Evolutionary conservation across 1,140 invertebrate genomes (phyloP), one percentile per base, ranked within the genome.

Genomic region (Neodiprion pinetum): DNA sequence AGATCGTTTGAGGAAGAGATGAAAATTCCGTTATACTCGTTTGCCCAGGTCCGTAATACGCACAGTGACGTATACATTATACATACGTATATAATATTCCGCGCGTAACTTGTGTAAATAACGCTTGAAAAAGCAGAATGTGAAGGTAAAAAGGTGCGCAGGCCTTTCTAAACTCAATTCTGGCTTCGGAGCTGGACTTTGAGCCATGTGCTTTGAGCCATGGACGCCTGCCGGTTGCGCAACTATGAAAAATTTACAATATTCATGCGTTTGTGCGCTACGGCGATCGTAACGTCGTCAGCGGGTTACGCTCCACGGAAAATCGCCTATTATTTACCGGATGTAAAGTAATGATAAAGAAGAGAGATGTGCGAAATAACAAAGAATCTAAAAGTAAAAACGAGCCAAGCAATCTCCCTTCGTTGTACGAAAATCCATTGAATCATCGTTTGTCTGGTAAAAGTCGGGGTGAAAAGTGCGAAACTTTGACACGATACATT

Each of bases 101-200:
- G 11, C 53, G 53, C 11, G 11, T 17, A 61, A 61, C 11, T 5
- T 40, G 28, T 61, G 53, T 61, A 61, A 61, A 61, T 61, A 61
- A 61, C 53, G 53, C 53, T 61, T 61, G 53, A 61, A 61, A 61
- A 61, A 14, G n/a, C 53, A 61, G n/a, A 61, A 61, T 17, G 28
- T 40, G 3, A 61, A 61, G 53, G 53, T 61, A 61, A 40, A 61
- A 61, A 61, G 53, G 11, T 61, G 53, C n/a, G 53, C n/a, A 14
- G 11, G 53, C 53, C 53, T 61, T 61, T 61, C 53, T 61, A 61
- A 61, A 61, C 53, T 12, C n/a, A 61, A 61, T 61, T 61, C 53
- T 61, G 53, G n/a, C 53, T 61, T 61, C 53, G 5, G 11, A 14
- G 53, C 53, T 61, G 53, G 53, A 61, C 53, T 61, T 61, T 61